These are phyloP conservation scores for Cosmorhoe ocellata DNA, from an alignment of 2,888 invertebrate genomes.

Conservation along the genomic window DNA sequence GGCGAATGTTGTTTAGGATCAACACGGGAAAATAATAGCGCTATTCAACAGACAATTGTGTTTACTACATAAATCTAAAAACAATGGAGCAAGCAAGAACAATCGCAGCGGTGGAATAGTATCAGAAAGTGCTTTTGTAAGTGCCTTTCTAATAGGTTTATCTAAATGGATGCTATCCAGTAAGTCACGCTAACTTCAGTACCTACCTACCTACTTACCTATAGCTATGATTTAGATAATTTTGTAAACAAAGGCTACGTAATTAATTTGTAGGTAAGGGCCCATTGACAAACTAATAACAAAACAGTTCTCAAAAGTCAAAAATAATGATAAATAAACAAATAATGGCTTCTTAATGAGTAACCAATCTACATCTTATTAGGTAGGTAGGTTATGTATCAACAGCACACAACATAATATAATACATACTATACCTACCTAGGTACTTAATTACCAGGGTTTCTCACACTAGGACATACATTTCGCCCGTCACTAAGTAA, in stretches of 20 bases:
- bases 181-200: conserved; percentile 22
- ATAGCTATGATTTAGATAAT: no score
- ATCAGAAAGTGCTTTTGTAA: conserved; percentile 27
- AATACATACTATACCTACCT: no score
- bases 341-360: no score
- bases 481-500: conserved; percentile 70
- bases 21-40: conserved; percentile 7
- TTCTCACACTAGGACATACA: conserved; percentile 39
- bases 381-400: no score
- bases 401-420: no score
- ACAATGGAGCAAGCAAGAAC: conserved; percentile 24
- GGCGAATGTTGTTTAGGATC: background rate
- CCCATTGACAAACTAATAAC: no score
- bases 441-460: conserved; percentile 28
- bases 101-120: conserved; percentile 22
- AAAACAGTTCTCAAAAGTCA: no score
- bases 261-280: no score
- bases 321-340: no score
- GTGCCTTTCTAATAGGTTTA: conserved; percentile 24
- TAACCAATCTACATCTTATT: no score
- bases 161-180: conserved; percentile 11
- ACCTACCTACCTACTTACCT: no score
- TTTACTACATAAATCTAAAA: conserved; percentile 20
- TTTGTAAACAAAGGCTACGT: no score
- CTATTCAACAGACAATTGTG: conserved; percentile 11